These are phyloP conservation scores for Hydropsyche betteni DNA, from an alignment of 2,888 invertebrate genomes.

Conservation along the genomic window DNA sequence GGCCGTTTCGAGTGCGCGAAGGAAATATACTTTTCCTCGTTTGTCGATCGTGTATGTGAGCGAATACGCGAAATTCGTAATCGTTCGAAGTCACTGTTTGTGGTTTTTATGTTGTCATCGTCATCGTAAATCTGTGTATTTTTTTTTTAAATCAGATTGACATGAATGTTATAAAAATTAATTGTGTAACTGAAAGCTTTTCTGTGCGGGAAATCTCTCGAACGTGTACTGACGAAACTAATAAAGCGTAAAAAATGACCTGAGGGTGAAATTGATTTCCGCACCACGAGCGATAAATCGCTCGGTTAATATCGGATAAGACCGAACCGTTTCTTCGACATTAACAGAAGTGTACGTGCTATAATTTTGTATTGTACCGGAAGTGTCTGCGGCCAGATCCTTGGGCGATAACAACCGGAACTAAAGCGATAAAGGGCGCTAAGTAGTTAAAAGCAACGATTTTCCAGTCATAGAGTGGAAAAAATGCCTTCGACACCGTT, in stretches of 20 bases:
- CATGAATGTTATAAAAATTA: too few species aligned
- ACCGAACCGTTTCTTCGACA: not conserved
- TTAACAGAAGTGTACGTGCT: conserved; percentile 1
- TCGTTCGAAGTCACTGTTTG: too few species aligned
- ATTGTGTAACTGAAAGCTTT: too few species aligned
- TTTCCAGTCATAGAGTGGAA: conserved; percentile 15
- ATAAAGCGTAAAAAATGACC: conserved; percentile 15
- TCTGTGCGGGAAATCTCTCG: too few species aligned
- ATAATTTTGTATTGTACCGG: conserved; percentile 39
- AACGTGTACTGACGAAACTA: not conserved
- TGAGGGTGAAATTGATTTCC: conserved; percentile 21
- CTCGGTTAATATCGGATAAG: conserved; percentile 9
- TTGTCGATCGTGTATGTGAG: too few species aligned
- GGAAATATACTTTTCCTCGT: too few species aligned
- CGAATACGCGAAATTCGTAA: too few species aligned
- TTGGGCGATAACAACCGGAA: conserved; percentile 42
- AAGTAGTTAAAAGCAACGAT: conserved; percentile 29
- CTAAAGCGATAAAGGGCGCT: conserved; percentile 40
- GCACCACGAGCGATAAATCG: conserved; percentile 9
- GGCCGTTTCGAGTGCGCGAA: too few species aligned
- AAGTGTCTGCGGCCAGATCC: conserved; percentile 43
- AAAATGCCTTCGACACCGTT: not conserved
- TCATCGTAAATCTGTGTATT: too few species aligned
- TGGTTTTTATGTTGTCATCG: too few species aligned
- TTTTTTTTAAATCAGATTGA: too few species aligned